Conservation (phyloP, 2,113 vertebrate species). For the Ictalurus furcatus region DNA sequence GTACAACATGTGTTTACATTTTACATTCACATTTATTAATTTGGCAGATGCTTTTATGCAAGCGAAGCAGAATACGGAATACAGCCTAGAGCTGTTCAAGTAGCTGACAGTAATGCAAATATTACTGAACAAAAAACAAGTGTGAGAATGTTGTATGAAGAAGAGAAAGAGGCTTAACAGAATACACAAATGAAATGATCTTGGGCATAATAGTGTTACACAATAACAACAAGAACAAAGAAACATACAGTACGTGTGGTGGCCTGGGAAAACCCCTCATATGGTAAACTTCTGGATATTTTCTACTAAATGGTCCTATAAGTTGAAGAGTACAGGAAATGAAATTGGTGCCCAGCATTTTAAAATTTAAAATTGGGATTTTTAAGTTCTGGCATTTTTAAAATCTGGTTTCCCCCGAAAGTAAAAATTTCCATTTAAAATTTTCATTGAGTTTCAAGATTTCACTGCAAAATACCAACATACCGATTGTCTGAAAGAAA, state of each 20-base stretch:
- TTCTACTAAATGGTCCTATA: neutral
- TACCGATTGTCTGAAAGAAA: neutral
- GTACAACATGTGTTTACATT: neutral
- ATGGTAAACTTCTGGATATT: neutral
- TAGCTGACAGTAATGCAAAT: neutral
- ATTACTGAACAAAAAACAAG: neutral
- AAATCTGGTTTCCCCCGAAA: neutral
- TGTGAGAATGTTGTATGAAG: neutral
- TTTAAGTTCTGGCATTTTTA: neutral
- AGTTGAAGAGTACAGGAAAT: neutral
- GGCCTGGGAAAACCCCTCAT: neutral
- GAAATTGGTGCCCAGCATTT: neutral
- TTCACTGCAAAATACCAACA: neutral
- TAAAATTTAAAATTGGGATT: neutral
- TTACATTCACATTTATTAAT: conserved; percentile 7
- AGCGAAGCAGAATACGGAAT: neutral
- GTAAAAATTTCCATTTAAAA: neutral
- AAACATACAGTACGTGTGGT: neutral
- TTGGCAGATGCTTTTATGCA: neutral
- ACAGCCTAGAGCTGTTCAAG: neutral
- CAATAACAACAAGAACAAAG: neutral
- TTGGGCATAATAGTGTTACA: neutral
- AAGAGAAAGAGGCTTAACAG: neutral
- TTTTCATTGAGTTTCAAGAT: neutral
- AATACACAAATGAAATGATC: neutral